A percentile compares a stretch with the other conserved stretches of the same genome.
Conservation (phyloP, 2,888 invertebrate species). For the Cephus rjabovi region DNA sequence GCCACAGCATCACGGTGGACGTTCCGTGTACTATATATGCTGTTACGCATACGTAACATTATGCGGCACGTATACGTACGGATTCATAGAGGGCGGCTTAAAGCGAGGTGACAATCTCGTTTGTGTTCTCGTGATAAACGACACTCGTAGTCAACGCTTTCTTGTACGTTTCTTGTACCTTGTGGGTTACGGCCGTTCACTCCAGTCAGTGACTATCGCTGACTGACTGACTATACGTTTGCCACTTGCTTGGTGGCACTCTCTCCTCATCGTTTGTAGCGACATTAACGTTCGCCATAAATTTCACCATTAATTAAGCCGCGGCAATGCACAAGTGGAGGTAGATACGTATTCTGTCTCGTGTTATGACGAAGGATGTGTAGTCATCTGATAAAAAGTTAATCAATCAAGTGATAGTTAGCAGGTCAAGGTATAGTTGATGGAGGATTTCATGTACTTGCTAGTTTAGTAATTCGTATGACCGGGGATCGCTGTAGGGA, state of each 20-base stretch:
- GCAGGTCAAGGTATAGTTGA: not conserved
- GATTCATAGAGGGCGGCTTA: conserved; percentile 15
- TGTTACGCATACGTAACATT: not conserved
- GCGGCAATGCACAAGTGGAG: not conserved
- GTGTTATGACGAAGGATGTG: not conserved
- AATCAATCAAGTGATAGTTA: not conserved
- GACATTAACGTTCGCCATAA: not conserved
- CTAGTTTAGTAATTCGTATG: not conserved
- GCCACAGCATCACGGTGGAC: not conserved
- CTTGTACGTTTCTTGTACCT: conserved; percentile 44
- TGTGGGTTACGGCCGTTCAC: conserved; percentile 36
- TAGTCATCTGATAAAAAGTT: not conserved
- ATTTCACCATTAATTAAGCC: not conserved
- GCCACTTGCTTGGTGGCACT: not conserved
- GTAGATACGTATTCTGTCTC: not conserved
- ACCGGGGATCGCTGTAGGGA: not conserved
- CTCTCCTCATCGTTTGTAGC: not conserved
- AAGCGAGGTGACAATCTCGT: conserved; percentile 58
- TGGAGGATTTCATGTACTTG: not conserved
- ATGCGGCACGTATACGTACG: not conserved
- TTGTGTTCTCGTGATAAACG: conserved; percentile 55
- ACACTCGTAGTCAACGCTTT: conserved; percentile 38
- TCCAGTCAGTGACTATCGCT: not conserved
- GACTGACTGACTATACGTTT: not conserved
- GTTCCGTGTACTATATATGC: not conserved